Percentiles rank a stretch among this genome's conserved stretches.
Conservation (phyloP, 2,888 invertebrate genomes). For the Emmelina monodactyla region DNA sequence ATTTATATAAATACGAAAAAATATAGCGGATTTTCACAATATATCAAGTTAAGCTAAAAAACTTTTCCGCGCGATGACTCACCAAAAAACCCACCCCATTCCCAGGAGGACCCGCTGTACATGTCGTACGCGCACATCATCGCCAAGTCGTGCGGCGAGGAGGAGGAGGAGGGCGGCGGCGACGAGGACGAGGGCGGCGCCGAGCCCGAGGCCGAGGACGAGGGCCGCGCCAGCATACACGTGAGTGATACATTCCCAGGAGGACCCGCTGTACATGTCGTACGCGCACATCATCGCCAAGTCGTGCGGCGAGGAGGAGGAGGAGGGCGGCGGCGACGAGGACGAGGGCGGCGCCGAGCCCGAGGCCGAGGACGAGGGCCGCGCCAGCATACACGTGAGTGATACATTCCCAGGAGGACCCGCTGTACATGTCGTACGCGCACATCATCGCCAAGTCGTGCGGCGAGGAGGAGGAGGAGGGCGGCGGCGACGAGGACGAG, state of each 20-base stretch:
- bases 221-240: constrained; percentile 72
- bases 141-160: constrained; percentile 96
- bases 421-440: constrained; percentile 96
- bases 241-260: no score
- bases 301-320: constrained; percentile 97
- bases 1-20: no score
- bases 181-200: constrained; percentile 80
- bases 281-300: constrained; percentile 98
- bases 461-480: constrained; percentile 97
- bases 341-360: constrained; percentile 75
- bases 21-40: no score
- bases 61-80: no score
- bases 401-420: constrained; percentile 93
- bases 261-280: constrained; percentile 95
- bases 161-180: constrained; percentile 95
- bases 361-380: constrained; percentile 73
- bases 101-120: constrained; percentile 92
- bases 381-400: constrained; percentile 61
- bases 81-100: no score
- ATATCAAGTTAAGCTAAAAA: no score
- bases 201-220: constrained; percentile 72
- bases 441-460: constrained; percentile 97
- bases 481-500: constrained; percentile 87
- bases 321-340: constrained; percentile 95
- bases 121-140: constrained; percentile 98